Evolutionary conservation across 1,140 invertebrate genomes (phyloP), one percentile per base, ranked within the genome.

Genomic region (Pseudomyrmex pallidus): DNA sequence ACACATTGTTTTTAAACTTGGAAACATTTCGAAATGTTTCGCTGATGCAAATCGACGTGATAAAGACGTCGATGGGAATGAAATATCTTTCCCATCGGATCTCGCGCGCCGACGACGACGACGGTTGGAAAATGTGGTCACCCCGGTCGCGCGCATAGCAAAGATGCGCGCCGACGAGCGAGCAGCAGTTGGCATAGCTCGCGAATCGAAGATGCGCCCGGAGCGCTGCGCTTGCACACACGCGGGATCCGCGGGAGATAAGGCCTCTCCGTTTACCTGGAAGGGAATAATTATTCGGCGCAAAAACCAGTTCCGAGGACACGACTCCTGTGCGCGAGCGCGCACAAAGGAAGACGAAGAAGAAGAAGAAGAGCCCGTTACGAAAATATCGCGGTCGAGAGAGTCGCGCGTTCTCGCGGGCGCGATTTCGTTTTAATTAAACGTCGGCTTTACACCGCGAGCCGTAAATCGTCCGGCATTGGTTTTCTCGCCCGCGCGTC

Each of bases 231-330:
- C n/a, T 63, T 50, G 35, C 35, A 35, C 4, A 59, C 48, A 73
- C 66, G 85, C 74, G 68, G 68, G 83, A 86, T 73, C 85, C 44
- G 77, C 57, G 84, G 15, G 78, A 87, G 80, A 87, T 87, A 87
- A 87, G 84, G 78, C 35, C 35, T 73, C 35, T 73, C 80, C 57
- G 85, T 86, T 87, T 86, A 87, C 80, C 85, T 86, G 86, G 73
- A 73, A 87, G 85, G 86, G 86, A 87, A 86, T 87, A 87, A 87
- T 87, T 87, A 87, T 87, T 86, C 73, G 78, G 52, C 46, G 85
- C 85, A 85, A 35, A 35, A 87, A 87, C 86, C 86, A 87, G 86
- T 87, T 87, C 56, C 80, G 67, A 80, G 86, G 48, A 72, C 59
- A 72, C 52, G 61, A 59, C 35, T 35, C 5, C 5, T 35, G 61